Conservation (phyloP, 2,113 vertebrate species). For the Natator depressus region DNA sequence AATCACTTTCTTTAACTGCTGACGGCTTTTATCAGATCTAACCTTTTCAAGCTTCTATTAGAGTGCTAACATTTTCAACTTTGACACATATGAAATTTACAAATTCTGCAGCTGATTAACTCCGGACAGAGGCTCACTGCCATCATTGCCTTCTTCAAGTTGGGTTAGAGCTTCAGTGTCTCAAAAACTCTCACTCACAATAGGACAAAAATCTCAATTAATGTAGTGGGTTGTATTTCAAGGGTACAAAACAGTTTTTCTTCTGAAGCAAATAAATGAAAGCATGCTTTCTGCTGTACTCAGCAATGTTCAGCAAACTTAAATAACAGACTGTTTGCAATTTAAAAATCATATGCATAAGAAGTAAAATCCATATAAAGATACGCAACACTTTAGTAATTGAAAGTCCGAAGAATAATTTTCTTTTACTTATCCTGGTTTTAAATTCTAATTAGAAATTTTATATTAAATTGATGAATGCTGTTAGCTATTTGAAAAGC, state of each 20-base stretch:
- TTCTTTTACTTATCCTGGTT: neutral
- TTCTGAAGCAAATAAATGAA: constrained; percentile 41
- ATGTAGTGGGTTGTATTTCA: neutral
- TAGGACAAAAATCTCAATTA: constrained; percentile 61
- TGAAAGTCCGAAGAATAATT: neutral
- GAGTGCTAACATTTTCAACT: constrained; percentile 97
- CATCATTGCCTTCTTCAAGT: constrained; percentile 80
- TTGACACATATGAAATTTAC: constrained; percentile 95
- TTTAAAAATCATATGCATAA: neutral
- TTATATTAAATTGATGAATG: neutral
- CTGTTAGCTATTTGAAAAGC: neutral
- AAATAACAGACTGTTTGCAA: neutral
- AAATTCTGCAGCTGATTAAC: constrained; percentile 98
- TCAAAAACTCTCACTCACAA: constrained; percentile 55
- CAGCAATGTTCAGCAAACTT: neutral
- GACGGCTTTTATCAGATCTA: constrained; percentile 99
- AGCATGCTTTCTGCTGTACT: neutral
- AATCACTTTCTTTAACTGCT: constrained; percentile 95
- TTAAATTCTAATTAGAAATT: neutral
- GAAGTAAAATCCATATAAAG: neutral
- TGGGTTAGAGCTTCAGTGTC: constrained; percentile 73
- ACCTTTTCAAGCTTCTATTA: constrained; percentile 99
- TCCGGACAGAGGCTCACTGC: constrained; percentile 83
- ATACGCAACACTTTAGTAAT: neutral
- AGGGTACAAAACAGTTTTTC: constrained; percentile 23